Conservation (phyloP, 2,888 invertebrate genomes). For the Xestia rhomboidea region DNA sequence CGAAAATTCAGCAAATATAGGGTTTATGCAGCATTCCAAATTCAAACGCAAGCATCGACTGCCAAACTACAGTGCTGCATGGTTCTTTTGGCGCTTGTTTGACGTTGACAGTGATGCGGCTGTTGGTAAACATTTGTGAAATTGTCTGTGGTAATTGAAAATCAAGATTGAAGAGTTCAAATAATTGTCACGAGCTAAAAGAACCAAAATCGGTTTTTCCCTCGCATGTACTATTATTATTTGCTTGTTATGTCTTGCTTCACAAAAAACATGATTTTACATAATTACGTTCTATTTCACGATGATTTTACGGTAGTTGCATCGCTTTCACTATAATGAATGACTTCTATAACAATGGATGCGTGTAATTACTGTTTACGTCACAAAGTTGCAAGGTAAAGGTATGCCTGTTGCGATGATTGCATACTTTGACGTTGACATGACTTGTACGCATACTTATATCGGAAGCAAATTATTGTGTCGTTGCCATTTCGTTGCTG, state of each 20-base stretch:
- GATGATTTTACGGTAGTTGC: constrained; percentile 30
- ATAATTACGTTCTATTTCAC: constrained; percentile 27
- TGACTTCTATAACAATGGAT: constrained; percentile 49
- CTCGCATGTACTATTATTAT: background rate
- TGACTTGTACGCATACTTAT: constrained; percentile 9
- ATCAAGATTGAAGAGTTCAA: background rate
- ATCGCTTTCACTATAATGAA: constrained; percentile 56
- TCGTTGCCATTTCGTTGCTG: background rate
- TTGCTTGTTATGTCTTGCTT: background rate
- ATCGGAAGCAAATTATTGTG: constrained; percentile 3
- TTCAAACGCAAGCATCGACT: constrained; percentile 1
- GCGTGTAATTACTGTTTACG: constrained; percentile 48
- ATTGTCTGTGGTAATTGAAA: background rate
- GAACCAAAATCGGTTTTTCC: constrained; percentile 5
- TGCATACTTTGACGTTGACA: constrained; percentile 19
- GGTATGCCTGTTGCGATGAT: constrained; percentile 28
- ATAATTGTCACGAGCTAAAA: background rate
- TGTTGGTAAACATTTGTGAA: background rate
- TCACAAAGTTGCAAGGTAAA: constrained; percentile 43
- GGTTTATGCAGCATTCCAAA: background rate
- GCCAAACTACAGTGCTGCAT: background rate
- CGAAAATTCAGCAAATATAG: background rate
- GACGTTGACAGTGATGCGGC: background rate
- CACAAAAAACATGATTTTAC: background rate
- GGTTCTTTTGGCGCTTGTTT: background rate